Evolutionary conservation across 2,113 vertebrate species (phyloP), one percentile per base, ranked within the genome.

Genomic region (Parus major): DNA sequence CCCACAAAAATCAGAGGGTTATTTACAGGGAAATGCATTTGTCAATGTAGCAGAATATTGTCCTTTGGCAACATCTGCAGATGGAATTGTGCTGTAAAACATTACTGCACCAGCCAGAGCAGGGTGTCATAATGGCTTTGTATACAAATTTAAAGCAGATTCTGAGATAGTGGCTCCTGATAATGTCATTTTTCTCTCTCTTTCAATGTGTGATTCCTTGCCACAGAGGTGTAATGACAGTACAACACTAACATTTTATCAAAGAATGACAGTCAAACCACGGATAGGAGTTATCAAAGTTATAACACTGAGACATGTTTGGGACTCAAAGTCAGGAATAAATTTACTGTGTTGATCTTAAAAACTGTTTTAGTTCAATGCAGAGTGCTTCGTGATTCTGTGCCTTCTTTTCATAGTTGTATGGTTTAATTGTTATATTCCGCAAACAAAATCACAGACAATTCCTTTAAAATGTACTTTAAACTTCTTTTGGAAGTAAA

Each of bases 1-100:
- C 78, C 59, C 71, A 63, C 47, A 56, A 79, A 93, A 91, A 92
- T 77, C 85, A 95, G 81, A 20, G 78, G 47, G 27, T 59, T 94
- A 81, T 93, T 93, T 92, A 70, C 85, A 90, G 52, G 94, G 44
- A 92, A 95, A 92, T 41, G 20, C 66, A 68, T 95, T 78, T 81
- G 56, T 88, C 85, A 86, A 1, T 29, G 60, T 61, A 52, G 72
- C 11, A 4, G 64, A 88, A 90, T 93, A 88, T 81, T 83, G 56
- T 81, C 92, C 60, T 92, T 86, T 90, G 76, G 82, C 82, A 93
- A 83, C 41, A 78, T 57, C 44, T 82, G 65, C 66, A 63, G 79
- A 90, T 86, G 60, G 71, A 86, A 95, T 78, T 63, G n/a, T 80
- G 75, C 39, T 49, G 76, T 86, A 80, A 88, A 82, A 73, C 64